Evolutionary conservation across 2,797 vertebrate species (phyloP), one percentile per base, ranked within the genome.

Genomic region (Myotis myotis): DNA sequence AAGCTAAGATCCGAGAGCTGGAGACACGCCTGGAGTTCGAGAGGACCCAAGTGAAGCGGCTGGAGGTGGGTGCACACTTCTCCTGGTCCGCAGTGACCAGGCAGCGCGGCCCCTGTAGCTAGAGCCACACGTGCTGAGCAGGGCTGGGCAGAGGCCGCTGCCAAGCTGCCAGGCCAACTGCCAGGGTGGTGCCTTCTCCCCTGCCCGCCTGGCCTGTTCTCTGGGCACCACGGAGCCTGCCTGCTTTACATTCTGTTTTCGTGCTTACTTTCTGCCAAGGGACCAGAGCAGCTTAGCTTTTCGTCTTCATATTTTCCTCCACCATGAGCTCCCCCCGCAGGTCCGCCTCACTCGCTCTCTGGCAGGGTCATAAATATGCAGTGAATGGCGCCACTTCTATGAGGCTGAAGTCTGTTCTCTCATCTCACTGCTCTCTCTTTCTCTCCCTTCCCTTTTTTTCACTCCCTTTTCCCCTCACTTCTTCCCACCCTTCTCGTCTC

Each of bases 11-110:
- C 97, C 99, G 99, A 0, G 99, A 99, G 97, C 98, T 99, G 97
- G 99, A 99, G 97, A 99, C 98, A 55, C 99, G 99, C 96, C 98
- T 99, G 97, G 99, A 99, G 98, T 99, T 99, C 1, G 99, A 99
- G 97, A 99, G 99, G 98, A 99, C 99, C 0, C 99, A 99, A 98
- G 99, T 99, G 98, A 99, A 99, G 97, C 99, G 99, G 85, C 97
- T 99, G 93, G 99, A 99, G 99, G 99, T 99, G 88, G 97, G 98
- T 90, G n/a, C 8, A 2, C 68, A 6, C 68, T 87, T 64, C 25
- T 9, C 10, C 13, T 0, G 8, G 30, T 13, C 53, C 0, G 0
- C n/a, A 60, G 60, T 6, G 17, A 47, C 36, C 81, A 8, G 94
- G 53, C 72, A 47, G 7, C 79, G 33, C 78, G 19, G 87, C 71